These are phyloP conservation scores for Pogonomyrmex barbatus DNA, from an alignment of 1,140 invertebrate species.

Conservation along the genomic window DNA sequence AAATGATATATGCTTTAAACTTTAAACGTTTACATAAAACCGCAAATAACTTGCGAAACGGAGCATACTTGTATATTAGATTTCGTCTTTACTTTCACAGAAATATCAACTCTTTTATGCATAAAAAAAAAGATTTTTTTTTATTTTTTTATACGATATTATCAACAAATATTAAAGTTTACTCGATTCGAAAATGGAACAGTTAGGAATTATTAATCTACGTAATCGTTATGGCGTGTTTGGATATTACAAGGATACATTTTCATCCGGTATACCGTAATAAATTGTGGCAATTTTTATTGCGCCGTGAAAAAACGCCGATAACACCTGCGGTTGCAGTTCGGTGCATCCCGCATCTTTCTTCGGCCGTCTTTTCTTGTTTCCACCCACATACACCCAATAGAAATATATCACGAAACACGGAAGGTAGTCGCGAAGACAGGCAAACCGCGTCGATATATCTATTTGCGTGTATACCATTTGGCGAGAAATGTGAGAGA, in stretches of 20 bases:
- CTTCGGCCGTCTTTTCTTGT: slow-evolving; percentile 20
- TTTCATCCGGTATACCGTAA: slow-evolving; percentile 6
- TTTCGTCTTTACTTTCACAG: too few species aligned
- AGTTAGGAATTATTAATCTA: neutral
- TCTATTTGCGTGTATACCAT: neutral
- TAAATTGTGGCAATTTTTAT: slow-evolving; percentile 42
- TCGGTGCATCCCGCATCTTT: slow-evolving; percentile 8
- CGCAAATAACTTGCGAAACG: too few species aligned
- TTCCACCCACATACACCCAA: neutral
- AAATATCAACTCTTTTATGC: too few species aligned
- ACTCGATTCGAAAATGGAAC: neutral
- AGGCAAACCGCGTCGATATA: slow-evolving; percentile 8
- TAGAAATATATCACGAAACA: slow-evolving; percentile 32
- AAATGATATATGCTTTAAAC: too few species aligned
- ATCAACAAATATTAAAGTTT: slow-evolving; percentile 8
- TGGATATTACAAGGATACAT: neutral
- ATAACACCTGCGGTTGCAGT: slow-evolving; percentile 36
- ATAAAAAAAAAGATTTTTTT: too few species aligned
- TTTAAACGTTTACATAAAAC: too few species aligned
- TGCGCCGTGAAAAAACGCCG: slow-evolving; percentile 6
- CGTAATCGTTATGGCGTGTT: neutral
- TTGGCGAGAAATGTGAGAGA: neutral
- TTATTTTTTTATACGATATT: neutral
- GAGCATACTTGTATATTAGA: too few species aligned
- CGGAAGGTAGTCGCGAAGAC: slow-evolving; percentile 19